Evolutionary conservation across 2,888 invertebrate species (phyloP).

Genomic region (Tetrapedia diversipes): DNA sequence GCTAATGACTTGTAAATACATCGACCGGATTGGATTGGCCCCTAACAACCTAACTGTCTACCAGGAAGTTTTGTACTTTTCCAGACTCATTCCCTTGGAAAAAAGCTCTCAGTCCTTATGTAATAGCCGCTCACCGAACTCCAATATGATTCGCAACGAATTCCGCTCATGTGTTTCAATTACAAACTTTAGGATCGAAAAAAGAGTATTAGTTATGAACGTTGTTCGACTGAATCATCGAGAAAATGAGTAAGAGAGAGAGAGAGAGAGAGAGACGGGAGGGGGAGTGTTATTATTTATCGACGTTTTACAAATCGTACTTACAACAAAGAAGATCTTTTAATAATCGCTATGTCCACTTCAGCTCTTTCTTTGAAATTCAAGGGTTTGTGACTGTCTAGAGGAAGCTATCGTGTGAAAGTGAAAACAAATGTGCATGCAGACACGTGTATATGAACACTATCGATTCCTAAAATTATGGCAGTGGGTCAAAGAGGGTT

Average conservation of each 20-base stretch:
- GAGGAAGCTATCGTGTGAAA: conserved; percentile 54
- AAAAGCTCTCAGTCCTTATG: conserved; percentile 62
- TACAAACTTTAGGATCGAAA: not conserved
- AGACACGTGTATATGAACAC: conserved; percentile 66
- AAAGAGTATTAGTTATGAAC: conserved; percentile 37
- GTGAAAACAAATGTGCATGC: conserved; percentile 64
- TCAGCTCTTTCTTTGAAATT: too few relatives aligned
- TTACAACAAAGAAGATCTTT: conserved; percentile 13
- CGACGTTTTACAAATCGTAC: conserved; percentile 14
- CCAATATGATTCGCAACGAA: conserved; percentile 34
- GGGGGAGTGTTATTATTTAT: too few relatives aligned
- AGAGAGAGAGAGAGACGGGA: too few relatives aligned
- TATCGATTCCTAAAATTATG: conserved; percentile 81
- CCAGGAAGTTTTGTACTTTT: conserved; percentile 73
- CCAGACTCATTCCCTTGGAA: conserved; percentile 65
- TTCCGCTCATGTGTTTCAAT: conserved; percentile 30
- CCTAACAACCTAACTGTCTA: conserved; percentile 71
- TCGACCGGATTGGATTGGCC: conserved; percentile 75
- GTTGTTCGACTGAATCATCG: not conserved
- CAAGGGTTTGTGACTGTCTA: too few relatives aligned
- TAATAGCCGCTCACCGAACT: conserved; percentile 68
- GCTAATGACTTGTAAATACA: conserved; percentile 79
- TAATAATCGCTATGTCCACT: conserved; percentile 11
- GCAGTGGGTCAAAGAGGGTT: conserved; percentile 74
- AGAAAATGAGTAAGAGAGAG: too few relatives aligned